phyloP scores from a whole-genome alignment of 2,888 invertebrate species.

The Hermodice carunculata region DNA sequence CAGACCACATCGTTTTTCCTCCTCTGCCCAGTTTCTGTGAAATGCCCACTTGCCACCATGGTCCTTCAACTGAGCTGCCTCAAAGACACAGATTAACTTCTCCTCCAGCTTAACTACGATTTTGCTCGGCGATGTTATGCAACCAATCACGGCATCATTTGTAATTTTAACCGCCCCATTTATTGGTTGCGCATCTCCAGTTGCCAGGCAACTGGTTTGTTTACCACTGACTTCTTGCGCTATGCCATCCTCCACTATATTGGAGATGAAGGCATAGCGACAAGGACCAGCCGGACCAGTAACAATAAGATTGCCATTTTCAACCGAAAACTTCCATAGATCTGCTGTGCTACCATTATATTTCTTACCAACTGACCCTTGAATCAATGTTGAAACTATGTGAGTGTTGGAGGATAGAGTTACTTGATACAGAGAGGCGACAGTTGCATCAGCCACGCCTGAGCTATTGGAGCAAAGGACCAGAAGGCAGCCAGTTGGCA shows the following conservation, averaged over 20 bases:
- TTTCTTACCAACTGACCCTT: conserved; percentile 34
- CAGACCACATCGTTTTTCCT: conserved; percentile 41
- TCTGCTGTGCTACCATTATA: conserved; percentile 34
- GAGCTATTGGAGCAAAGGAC: conserved; percentile 52
- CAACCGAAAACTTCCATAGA: conserved; percentile 47
- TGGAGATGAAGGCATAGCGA: conserved; percentile 48
- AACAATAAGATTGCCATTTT: conserved; percentile 31
- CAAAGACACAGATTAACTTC: conserved; percentile 28
- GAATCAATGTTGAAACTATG: conserved; percentile 21
- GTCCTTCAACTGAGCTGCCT: conserved; percentile 29
- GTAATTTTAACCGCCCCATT: conserved; percentile 27
- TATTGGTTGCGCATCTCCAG: conserved; percentile 27
- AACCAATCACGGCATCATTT: conserved; percentile 39
- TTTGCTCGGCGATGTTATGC: conserved; percentile 36
- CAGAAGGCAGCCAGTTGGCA: conserved; percentile 34
- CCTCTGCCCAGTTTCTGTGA: conserved; percentile 39
- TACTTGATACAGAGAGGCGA: conserved; percentile 44
- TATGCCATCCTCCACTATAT: conserved; percentile 22
- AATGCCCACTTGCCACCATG: conserved; percentile 39
- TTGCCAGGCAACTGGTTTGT: conserved; percentile 37
- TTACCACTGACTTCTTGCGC: neutral
- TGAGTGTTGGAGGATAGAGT: conserved; percentile 25
- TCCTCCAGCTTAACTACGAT: conserved; percentile 44
- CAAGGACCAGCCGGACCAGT: conserved; percentile 52
- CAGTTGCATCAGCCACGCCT: conserved; percentile 43